Percentiles rank a stretch among this genome's conserved stretches.
Conservation (phyloP, 2,797 vertebrate genomes). For the Ataeniobius toweri region DNA sequence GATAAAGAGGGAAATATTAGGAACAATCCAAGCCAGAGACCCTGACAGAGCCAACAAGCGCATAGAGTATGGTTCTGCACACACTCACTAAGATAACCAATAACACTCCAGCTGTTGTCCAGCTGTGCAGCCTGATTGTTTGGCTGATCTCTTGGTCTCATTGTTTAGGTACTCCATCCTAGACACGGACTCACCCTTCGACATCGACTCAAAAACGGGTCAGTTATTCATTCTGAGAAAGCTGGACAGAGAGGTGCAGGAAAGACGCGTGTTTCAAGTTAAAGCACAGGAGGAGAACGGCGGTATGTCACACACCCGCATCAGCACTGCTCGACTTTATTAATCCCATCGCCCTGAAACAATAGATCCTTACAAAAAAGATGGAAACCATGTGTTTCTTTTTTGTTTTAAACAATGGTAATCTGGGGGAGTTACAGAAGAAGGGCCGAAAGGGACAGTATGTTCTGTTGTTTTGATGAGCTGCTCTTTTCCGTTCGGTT, state of each 20-base stretch:
- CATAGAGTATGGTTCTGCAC: constrained; percentile 78
- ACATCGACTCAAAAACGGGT: constrained; percentile 67
- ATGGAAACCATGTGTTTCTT: constrained; percentile 50
- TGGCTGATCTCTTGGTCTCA: constrained; percentile 1
- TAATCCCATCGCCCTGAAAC: constrained; percentile 48
- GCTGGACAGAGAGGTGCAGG: constrained; percentile 77
- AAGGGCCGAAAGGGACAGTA: constrained; percentile 13
- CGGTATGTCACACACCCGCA: constrained; percentile 57
- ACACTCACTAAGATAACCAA: neutral
- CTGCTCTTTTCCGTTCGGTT: constrained; percentile 10
- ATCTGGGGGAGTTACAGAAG: constrained; percentile 11
- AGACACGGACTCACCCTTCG: constrained; percentile 68
- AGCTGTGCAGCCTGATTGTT: neutral
- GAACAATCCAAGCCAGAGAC: constrained; percentile 82
- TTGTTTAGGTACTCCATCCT: constrained; percentile 74
- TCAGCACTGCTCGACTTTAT: constrained; percentile 31
- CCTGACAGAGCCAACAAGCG: constrained; percentile 78
- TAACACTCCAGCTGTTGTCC: neutral
- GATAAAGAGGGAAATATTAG: constrained; percentile 73
- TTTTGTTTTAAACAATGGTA: constrained; percentile 18
- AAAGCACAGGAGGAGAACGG: constrained; percentile 74
- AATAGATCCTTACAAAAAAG: constrained; percentile 50
- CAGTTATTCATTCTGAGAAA: constrained; percentile 62
- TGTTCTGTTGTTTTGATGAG: constrained; percentile 29
- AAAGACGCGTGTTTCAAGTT: constrained; percentile 70